phyloP scores from a whole-genome alignment of 2,113 vertebrate genomes.

The Ciconia stormi region DNA sequence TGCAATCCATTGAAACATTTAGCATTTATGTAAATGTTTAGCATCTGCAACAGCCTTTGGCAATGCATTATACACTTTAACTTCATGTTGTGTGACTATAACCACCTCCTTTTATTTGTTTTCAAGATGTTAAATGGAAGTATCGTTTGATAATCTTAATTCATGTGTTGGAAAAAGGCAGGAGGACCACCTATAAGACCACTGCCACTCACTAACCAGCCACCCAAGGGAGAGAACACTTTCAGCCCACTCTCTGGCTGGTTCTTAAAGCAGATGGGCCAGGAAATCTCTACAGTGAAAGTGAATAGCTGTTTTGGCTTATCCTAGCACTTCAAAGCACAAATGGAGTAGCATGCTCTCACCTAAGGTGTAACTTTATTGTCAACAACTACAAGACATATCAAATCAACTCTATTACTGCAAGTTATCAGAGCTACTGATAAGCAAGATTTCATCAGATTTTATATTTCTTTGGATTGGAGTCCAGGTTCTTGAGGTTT shows the following conservation, averaged over 20 bases:
- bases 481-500: background rate
- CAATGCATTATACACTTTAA: background rate
- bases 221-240: background rate
- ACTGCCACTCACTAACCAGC: background rate
- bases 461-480: background rate
- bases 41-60: constrained; percentile 5
- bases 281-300: background rate
- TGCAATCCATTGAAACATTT: background rate
- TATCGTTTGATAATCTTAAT: background rate
- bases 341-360: accelerated
- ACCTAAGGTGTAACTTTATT: background rate
- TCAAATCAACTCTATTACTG: background rate
- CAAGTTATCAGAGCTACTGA: background rate
- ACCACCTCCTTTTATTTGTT: background rate
- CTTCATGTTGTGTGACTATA: background rate
- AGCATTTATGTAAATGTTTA: background rate
- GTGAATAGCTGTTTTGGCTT: background rate
- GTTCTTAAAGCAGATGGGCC: background rate
- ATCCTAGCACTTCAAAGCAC: background rate
- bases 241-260: background rate
- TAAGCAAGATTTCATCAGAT: background rate
- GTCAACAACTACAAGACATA: background rate
- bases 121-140: background rate
- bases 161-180: background rate
- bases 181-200: background rate